These are phyloP conservation scores for Ascidia mentula DNA, from an alignment of 23 tunicate species.

Conservation along the genomic window DNA sequence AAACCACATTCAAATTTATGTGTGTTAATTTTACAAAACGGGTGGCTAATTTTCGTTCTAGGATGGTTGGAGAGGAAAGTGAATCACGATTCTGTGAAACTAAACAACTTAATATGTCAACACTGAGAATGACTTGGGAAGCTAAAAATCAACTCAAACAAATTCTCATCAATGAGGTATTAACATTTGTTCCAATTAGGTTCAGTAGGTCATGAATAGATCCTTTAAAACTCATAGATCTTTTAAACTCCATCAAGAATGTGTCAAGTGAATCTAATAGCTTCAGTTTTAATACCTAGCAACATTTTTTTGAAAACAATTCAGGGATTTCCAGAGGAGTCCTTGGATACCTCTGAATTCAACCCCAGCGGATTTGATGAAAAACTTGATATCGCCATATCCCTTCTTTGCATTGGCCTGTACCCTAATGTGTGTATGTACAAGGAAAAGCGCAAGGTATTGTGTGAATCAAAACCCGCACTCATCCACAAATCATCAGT, in stretches of 20 bases:
- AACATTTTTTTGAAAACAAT: too few species aligned
- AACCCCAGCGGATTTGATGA: conserved; percentile 61
- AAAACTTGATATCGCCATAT: conserved; percentile 65
- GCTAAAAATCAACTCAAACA: conserved; percentile 85
- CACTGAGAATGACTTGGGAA: conserved; percentile 91
- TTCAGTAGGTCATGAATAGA: too few species aligned
- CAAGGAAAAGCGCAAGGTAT: conserved; percentile 85
- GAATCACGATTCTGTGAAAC: conserved; percentile 72
- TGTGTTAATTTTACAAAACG: too few species aligned
- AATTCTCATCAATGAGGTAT: conserved; percentile 88
- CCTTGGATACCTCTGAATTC: conserved; percentile 44
- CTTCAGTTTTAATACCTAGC: too few species aligned
- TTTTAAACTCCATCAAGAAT: not conserved
- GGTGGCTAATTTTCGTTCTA: not conserved
- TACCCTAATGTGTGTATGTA: conserved; percentile 90
- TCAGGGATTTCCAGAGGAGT: conserved; percentile 96
- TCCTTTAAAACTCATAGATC: too few species aligned
- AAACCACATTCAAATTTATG: too few species aligned
- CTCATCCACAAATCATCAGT: conserved; percentile 94
- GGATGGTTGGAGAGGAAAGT: conserved; percentile 83
- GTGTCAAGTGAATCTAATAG: not conserved
- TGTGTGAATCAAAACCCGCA: conserved; percentile 81
- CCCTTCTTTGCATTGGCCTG: conserved; percentile 79
- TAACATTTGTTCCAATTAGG: not conserved
- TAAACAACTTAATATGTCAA: conserved; percentile 67